phyloP scores from a whole-genome alignment of 2,888 invertebrate genomes.

The Xestoiulus laeticollis region DNA sequence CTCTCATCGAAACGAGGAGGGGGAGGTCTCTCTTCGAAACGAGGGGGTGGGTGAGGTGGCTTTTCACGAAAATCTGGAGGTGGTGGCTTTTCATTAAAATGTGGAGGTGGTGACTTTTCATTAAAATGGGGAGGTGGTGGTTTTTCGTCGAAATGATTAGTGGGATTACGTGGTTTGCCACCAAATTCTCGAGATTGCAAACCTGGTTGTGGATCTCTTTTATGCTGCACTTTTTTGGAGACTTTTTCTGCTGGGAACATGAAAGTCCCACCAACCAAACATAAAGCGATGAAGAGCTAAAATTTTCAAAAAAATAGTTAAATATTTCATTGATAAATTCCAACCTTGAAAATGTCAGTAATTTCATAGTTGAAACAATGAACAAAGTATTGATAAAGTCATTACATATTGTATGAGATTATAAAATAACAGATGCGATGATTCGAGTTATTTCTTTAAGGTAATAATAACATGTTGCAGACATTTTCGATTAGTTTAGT shows the following conservation, averaged over 20 bases:
- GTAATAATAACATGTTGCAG: no score
- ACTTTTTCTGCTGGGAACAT: not conserved
- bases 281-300: not conserved
- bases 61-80: not conserved
- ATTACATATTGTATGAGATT: not conserved
- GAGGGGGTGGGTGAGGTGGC: not conserved
- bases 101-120: not conserved
- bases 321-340: not conserved
- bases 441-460: not conserved
- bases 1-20: not conserved
- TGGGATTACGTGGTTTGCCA: not conserved
- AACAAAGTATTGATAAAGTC: not conserved
- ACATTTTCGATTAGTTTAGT: no score
- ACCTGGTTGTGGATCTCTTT: not conserved
- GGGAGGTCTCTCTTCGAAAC: not conserved
- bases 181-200: not conserved
- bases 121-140: slow-evolving; percentile 5
- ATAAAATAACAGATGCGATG: no score
- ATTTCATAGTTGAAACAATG: not conserved
- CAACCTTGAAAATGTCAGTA: not conserved
- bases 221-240: not conserved
- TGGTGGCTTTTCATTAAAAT: not conserved
- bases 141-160: not conserved
- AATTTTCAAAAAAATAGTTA: not conserved
- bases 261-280: not conserved